A percentile compares a stretch with the other conserved stretches of the same genome.
phyloP scores from a whole-genome alignment of 2,888 invertebrate genomes.

The Antitype chi region DNA sequence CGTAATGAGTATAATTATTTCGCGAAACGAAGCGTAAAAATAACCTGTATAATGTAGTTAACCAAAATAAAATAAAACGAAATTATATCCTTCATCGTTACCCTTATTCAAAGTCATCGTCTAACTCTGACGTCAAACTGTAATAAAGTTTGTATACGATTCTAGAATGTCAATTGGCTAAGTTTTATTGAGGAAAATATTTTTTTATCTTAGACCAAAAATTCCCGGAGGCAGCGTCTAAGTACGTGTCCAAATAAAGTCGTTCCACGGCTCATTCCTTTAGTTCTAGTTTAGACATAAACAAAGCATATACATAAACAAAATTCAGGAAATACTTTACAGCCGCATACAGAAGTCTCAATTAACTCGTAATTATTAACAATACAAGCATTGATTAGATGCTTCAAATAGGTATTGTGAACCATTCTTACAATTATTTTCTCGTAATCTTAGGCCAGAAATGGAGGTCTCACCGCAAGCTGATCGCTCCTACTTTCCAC shows the following conservation, averaged over 20 bases:
- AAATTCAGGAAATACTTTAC: constrained; percentile 38
- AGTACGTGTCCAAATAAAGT: constrained; percentile 30
- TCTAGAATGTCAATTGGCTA: constrained; percentile 44
- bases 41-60: background rate
- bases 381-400: constrained; percentile 10
- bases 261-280: no score
- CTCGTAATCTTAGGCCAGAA: constrained; percentile 91
- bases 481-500: constrained; percentile 97
- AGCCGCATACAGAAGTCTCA: constrained; percentile 15
- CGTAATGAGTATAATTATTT: background rate
- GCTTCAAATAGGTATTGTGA: constrained; percentile 11
- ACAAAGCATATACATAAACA: constrained; percentile 29
- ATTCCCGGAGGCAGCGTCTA: constrained; percentile 27
- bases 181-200: constrained; percentile 51
- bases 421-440: constrained; percentile 18
- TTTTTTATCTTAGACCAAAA: constrained; percentile 30
- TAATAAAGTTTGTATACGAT: constrained; percentile 32
- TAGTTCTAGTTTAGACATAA: constrained; percentile 8
- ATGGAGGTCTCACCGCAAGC: constrained; percentile 96
- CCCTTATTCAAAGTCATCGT: constrained; percentile 3
- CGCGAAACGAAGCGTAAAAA: background rate
- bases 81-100: constrained; percentile 1
- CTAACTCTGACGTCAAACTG: constrained; percentile 23
- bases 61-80: constrained; percentile 5
- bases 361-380: constrained; percentile 27